phyloP scores from a whole-genome alignment of 2,113 vertebrate genomes.

The Caretta caretta region DNA sequence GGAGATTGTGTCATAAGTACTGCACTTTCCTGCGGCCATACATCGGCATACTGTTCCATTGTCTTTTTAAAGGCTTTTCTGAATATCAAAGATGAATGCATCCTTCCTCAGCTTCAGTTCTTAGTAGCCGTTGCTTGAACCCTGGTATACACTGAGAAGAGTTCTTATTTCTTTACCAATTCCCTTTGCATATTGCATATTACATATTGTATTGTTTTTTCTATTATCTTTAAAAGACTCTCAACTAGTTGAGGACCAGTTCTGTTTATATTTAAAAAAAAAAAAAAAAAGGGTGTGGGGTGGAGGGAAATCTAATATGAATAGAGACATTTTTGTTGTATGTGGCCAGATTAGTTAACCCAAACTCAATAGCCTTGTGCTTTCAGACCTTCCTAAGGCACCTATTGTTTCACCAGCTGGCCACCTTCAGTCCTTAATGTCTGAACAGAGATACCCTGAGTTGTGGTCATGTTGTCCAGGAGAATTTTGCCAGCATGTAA shows the following conservation, averaged over 20 bases:
- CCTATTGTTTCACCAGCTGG: not conserved
- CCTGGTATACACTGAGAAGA: not conserved
- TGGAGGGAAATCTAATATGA: not conserved
- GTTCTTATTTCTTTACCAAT: not conserved
- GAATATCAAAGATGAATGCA: not conserved
- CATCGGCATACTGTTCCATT: not conserved
- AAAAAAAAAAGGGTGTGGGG: too few species aligned
- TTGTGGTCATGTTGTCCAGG: not conserved
- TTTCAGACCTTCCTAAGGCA: not conserved
- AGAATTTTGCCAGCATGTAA: not conserved
- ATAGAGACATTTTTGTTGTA: not conserved
- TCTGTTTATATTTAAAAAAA: not conserved
- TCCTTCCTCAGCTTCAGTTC: not conserved
- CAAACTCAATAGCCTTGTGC: not conserved
- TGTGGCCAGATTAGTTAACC: not conserved
- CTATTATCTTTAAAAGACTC: not conserved
- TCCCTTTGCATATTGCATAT: not conserved
- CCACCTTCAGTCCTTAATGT: not conserved
- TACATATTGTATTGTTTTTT: not conserved
- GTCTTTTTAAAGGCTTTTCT: not conserved
- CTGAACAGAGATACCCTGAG: not conserved
- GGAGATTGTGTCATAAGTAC: not conserved
- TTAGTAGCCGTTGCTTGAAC: not conserved
- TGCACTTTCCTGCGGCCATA: not conserved
- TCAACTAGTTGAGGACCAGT: not conserved